Evolutionary conservation across 2,888 invertebrate species (phyloP).

Genomic region (Troides oblongomaculatus): DNA sequence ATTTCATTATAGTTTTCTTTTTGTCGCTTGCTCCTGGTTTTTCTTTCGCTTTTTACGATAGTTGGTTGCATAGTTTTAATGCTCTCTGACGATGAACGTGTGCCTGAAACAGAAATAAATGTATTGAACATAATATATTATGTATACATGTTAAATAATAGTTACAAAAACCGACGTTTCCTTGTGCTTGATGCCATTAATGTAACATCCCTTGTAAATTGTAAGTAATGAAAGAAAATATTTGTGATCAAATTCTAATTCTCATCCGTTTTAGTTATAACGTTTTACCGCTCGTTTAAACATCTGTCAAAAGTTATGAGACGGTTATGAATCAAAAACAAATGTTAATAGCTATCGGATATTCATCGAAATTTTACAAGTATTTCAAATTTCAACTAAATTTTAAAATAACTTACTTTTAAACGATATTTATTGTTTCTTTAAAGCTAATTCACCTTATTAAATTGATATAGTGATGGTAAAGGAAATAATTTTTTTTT

Average conservation of each 20-base stretch:
- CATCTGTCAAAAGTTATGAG: not conserved
- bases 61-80: conserved; percentile 39
- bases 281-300: not conserved
- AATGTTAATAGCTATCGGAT: not conserved
- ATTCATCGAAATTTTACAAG: not conserved
- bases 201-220: not conserved
- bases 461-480: too few species aligned
- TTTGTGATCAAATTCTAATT: not conserved
- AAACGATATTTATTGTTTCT: not conserved
- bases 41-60: conserved; percentile 47
- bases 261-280: not conserved
- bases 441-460: too few species aligned
- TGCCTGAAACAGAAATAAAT: conserved; percentile 49
- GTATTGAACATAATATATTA: not conserved
- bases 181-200: not conserved
- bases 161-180: conserved; percentile 57
- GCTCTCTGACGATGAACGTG: conserved; percentile 46
- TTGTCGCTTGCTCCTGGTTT: conserved; percentile 50
- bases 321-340: conserved; percentile 4
- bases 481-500: too few species aligned
- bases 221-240: not conserved
- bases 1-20: conserved; percentile 48
- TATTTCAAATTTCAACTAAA: not conserved
- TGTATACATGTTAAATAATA: not conserved
- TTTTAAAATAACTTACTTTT: not conserved